phyloP scores from a whole-genome alignment of 1,140 invertebrate species.

The Ostrea denselamellosa region DNA sequence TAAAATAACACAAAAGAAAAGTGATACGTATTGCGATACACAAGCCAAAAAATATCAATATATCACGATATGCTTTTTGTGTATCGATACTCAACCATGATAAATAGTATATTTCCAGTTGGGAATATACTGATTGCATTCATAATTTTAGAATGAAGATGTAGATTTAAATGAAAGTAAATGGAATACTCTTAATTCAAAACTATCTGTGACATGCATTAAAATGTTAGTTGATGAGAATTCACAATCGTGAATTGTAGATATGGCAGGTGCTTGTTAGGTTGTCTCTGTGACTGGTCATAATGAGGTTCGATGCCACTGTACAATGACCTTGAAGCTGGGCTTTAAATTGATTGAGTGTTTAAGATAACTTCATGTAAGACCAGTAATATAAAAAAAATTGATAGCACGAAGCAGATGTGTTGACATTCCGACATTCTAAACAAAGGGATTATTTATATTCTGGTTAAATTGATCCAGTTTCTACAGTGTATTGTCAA shows the following conservation, averaged over 20 bases:
- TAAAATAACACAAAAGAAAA: too few species aligned
- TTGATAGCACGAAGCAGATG: constrained; percentile 26
- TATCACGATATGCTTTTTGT: too few species aligned
- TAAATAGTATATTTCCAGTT: neutral
- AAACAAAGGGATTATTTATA: constrained; percentile 36
- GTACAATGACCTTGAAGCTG: neutral
- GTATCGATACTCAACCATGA: too few species aligned
- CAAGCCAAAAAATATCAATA: too few species aligned
- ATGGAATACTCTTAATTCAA: too few species aligned
- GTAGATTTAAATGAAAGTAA: neutral
- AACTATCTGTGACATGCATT: neutral
- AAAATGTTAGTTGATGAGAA: neutral
- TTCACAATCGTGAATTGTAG: neutral
- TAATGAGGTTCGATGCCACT: neutral
- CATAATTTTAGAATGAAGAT: neutral
- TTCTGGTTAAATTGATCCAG: constrained; percentile 28
- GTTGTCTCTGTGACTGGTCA: neutral
- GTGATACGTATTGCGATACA: too few species aligned
- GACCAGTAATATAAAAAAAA: neutral
- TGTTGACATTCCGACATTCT: constrained; percentile 18
- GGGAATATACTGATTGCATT: neutral
- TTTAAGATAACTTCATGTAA: constrained; percentile 33
- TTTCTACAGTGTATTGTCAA: constrained; percentile 16
- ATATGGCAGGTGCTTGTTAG: constrained; percentile 1
- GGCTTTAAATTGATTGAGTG: constrained; percentile 35